phyloP scores from a whole-genome alignment of 2,113 vertebrate genomes.

The Columba livia region DNA sequence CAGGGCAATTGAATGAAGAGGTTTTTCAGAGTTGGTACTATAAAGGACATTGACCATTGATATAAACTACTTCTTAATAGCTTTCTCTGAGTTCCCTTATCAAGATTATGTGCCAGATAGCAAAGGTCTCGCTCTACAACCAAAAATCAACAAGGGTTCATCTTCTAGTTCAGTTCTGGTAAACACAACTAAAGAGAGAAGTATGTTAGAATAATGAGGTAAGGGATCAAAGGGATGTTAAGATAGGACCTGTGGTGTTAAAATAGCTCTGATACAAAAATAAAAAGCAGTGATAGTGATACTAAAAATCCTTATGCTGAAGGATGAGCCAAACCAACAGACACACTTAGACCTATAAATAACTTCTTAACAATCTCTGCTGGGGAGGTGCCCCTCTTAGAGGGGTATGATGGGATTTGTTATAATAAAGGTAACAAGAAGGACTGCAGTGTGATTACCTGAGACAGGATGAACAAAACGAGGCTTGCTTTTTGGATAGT shows the following conservation, averaged over 20 bases:
- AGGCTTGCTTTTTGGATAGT: neutral
- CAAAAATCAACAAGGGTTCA: neutral
- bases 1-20: neutral
- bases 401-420: fast-evolving
- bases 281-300: neutral
- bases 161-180: neutral
- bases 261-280: neutral
- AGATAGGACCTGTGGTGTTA: neutral
- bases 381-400: neutral
- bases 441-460: neutral
- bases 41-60: neutral
- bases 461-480: neutral
- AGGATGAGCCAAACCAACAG: neutral
- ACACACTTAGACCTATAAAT: neutral
- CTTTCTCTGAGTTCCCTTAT: neutral
- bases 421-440: neutral
- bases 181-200: neutral
- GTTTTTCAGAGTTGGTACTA: neutral
- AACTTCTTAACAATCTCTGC: neutral
- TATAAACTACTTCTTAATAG: neutral
- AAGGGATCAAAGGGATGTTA: neutral
- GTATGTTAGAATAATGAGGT: neutral
- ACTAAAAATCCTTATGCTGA: neutral
- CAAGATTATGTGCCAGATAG: neutral
- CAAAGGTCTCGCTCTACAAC: neutral